phyloP scores from a whole-genome alignment of 2,888 invertebrate genomes.

The Mimumesa dahlbomi region DNA sequence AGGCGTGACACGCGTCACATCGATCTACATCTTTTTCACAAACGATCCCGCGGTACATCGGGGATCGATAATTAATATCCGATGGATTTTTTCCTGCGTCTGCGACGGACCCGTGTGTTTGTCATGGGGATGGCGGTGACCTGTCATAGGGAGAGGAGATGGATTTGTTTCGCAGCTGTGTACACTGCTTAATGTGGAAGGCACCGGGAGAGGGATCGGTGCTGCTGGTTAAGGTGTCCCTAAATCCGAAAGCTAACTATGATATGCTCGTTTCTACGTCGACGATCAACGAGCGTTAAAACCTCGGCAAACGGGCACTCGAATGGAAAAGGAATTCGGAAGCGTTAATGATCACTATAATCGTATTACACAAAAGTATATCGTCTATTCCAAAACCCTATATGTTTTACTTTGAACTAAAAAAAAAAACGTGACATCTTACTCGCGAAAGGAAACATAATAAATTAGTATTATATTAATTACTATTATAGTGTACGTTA shows the following conservation, averaged over 20 bases:
- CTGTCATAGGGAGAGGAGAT: slow-evolving; percentile 71
- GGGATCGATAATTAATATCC: slow-evolving; percentile 72
- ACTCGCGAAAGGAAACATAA: too few relatives aligned
- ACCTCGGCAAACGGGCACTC: slow-evolving; percentile 18
- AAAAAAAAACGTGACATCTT: too few relatives aligned
- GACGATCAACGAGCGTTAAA: slow-evolving; percentile 58
- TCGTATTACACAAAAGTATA: too few relatives aligned
- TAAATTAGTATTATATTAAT: too few relatives aligned
- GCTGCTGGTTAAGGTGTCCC: slow-evolving; percentile 75
- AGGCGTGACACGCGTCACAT: slow-evolving; percentile 1
- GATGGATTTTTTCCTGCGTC: slow-evolving; percentile 56
- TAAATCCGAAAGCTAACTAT: slow-evolving; percentile 73
- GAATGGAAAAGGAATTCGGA: not conserved
- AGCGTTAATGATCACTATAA: too few relatives aligned
- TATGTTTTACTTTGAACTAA: too few relatives aligned
- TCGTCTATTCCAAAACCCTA: too few relatives aligned
- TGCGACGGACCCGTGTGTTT: slow-evolving; percentile 59
- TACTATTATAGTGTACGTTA: too few relatives aligned
- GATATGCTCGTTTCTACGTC: slow-evolving; percentile 55
- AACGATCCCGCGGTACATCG: not conserved
- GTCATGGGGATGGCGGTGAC: slow-evolving; percentile 62
- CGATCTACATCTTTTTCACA: slow-evolving; percentile 9
- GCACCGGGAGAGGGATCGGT: slow-evolving; percentile 60
- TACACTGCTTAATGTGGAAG: slow-evolving; percentile 77
- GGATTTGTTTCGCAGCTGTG: slow-evolving; percentile 79